These are phyloP conservation scores for Volucella zonaria DNA, from an alignment of 2,888 invertebrate genomes.

Conservation along the genomic window DNA sequence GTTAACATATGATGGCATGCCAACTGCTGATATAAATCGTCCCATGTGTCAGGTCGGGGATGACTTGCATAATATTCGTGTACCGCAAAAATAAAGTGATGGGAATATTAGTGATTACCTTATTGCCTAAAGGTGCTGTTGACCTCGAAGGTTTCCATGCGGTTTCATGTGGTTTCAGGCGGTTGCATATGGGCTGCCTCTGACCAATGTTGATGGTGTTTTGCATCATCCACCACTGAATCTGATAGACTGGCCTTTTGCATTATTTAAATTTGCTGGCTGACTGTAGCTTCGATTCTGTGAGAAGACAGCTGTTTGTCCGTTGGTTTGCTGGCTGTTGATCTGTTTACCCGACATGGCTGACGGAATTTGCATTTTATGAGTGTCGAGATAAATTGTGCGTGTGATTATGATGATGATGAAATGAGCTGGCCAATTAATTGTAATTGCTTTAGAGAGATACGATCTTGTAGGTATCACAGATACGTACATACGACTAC, in stretches of 20 bases:
- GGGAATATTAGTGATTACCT: conserved; percentile 68
- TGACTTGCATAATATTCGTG: conserved; percentile 61
- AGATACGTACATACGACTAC: background rate
- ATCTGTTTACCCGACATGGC: conserved; percentile 29
- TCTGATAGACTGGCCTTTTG: conserved; percentile 48
- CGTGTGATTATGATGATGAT: conserved; percentile 66
- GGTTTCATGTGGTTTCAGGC: too few species aligned
- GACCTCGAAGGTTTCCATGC: conserved; percentile 60
- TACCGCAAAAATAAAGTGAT: conserved; percentile 53
- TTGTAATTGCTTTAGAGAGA: conserved; percentile 57
- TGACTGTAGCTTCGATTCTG: background rate
- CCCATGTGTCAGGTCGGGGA: conserved; percentile 55
- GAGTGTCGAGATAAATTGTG: conserved; percentile 61
- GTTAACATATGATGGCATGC: background rate
- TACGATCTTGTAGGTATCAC: conserved; percentile 2
- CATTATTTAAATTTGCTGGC: conserved; percentile 63
- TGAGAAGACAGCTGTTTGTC: background rate
- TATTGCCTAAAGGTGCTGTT: conserved; percentile 71
- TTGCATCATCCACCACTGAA: conserved; percentile 48
- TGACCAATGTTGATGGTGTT: conserved; percentile 49
- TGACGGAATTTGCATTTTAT: conserved; percentile 54
- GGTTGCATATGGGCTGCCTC: conserved; percentile 43
- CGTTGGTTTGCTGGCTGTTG: background rate
- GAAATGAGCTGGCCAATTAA: conserved; percentile 65
- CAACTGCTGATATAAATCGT: conserved; percentile 60